phyloP scores from a whole-genome alignment of 2,888 invertebrate genomes.

The Hoplodrina ambigua region DNA sequence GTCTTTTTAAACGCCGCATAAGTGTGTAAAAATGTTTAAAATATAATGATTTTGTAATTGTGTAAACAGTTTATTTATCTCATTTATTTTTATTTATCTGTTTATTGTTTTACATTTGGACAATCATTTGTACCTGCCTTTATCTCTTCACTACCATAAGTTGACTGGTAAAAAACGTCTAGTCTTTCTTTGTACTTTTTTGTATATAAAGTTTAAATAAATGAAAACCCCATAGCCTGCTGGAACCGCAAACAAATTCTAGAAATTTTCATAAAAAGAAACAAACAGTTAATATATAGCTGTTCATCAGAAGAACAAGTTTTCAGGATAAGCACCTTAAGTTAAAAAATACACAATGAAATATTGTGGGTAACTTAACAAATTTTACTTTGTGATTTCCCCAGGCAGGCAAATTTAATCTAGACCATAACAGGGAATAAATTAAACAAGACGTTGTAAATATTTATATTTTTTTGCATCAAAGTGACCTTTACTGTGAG shows the following conservation, averaged over 20 bases:
- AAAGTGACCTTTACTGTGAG: conserved; percentile 3
- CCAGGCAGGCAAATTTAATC: conserved; percentile 46
- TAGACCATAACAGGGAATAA: conserved; percentile 35
- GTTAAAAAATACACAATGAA: conserved; percentile 39
- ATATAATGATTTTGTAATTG: too few relatives aligned
- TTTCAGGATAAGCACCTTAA: conserved; percentile 24
- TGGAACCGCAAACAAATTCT: background rate
- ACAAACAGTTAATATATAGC: background rate
- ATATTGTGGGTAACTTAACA: conserved; percentile 35
- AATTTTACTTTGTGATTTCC: conserved; percentile 53
- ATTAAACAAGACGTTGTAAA: conserved; percentile 41
- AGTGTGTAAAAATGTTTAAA: too few relatives aligned
- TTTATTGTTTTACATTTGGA: too few relatives aligned
- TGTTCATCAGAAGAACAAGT: conserved; percentile 28
- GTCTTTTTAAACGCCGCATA: too few relatives aligned
- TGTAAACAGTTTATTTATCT: too few relatives aligned
- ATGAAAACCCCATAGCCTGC: background rate
- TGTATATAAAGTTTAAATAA: background rate
- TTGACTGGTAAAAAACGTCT: too few relatives aligned
- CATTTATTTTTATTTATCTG: too few relatives aligned
- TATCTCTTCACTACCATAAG: too few relatives aligned
- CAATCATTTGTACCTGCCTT: too few relatives aligned
- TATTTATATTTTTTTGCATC: conserved; percentile 42
- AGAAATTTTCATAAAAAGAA: background rate
- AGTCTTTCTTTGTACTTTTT: too few relatives aligned